Evolutionary conservation across 1,140 invertebrate species (phyloP), one percentile per base, ranked within the genome.

Genomic region (Scylla paramamosain): DNA sequence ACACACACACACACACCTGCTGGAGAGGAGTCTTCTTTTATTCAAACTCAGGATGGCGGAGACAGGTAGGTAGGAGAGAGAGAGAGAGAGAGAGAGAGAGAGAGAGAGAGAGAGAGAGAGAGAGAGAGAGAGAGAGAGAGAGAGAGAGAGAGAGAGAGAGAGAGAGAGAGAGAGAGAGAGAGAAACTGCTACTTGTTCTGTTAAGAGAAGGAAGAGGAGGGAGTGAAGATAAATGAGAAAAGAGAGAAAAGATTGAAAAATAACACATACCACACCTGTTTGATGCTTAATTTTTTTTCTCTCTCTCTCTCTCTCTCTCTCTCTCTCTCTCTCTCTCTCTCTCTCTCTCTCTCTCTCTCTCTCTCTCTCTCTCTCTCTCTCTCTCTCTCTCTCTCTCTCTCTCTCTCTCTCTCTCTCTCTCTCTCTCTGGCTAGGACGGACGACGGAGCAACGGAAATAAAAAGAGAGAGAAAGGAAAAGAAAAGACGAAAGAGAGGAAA

Each of bases 41-140:
- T 93, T 93, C 92, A 84, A 20, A 28, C 32, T 93, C 82, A 84
- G 83, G 92, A 82, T 29, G 8, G 67, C 39, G 82, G 82, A 46
- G 77, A 48, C 32, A 82, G 92, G 46, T 77, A 84, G 92, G 39
- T 39, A 14, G 67, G 67, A n/a, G 91, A 92, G 28, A 83, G 29
- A 83, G 59, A 29, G 52, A 29, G 67, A 83, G 31, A 31, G 91
- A 83, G 25, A 83, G 12, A 32, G 91, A 46, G 29, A 31, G 52
- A 28, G 59, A 39, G 90, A 77, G 0, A 14, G 3, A 77, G 28
- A 77, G 25, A 28, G 52, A 52, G 28, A n/a, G 16, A 32, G 39
- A 45, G 46, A 25, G 20, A 59, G 89, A 1, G 0, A n/a, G 89
- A 20, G n/a, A 28, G 39, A 45, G 20, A 10, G 10, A 39, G 39